Evolutionary conservation across 2,113 vertebrate species (phyloP), one percentile per base, ranked within the genome.

Genomic region (Dicrurus megarhynchus): DNA sequence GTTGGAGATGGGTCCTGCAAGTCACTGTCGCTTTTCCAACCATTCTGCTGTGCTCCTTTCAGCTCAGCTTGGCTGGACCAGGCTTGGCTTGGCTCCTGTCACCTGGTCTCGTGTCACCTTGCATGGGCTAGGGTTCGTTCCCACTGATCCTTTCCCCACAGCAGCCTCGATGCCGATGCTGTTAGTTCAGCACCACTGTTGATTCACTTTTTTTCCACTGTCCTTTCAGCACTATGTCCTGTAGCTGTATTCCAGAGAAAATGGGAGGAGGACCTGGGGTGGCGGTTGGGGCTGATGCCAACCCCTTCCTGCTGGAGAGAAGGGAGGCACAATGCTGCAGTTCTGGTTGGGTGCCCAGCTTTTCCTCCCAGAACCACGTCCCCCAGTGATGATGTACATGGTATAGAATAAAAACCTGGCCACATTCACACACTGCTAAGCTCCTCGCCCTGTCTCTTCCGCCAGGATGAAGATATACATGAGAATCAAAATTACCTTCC

Each of bases 91-190:
- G 1, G 1, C 32, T 67, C 16, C 21, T 42, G 16, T 50, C 11
- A 14, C 60, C 20, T 20, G 35, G 20, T 11, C 16, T 49, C 42
- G 20, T 33, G 18, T 28, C 39, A 15, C 13, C 7, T 57, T 4
- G 4, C 11, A 5, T 22, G 44, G 35, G 11, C 14, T 32, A 30
- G 20, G 11, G 4, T 9, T 35, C 0, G 0, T 6, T 10, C 3
- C 1, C 4, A 6, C 20, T 1, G 0, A 21, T 41, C 10, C 6
- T 56, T 64, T 56, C 12, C 23, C 41, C 50, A 15, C 15, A 17
- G 41, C 41, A 84, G 59, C 12, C 41, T 23, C 28, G 59, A 28
- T 19, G 23, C 23, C 0, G 0, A 19, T 47, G 9, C 9, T 55
- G 28, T 33, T 46, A 18, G n/a, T 23, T 56, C 59, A 64, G 41